phyloP scores from a whole-genome alignment of 2,888 invertebrate genomes.

The Caenorhabditis sp. region DNA sequence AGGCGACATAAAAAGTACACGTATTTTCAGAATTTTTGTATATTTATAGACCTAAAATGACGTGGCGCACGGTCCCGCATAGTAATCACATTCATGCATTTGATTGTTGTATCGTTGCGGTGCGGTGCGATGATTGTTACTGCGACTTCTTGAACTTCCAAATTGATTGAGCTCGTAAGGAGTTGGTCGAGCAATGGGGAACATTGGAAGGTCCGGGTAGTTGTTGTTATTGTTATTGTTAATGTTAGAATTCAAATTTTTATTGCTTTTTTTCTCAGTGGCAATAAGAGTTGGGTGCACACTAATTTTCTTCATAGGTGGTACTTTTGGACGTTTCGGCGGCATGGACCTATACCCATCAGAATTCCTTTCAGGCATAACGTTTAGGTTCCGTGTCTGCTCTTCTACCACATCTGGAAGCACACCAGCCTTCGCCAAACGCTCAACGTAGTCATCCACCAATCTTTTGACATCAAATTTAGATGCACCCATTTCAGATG shows the following conservation, averaged over 20 bases:
- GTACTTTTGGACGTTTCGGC: conserved; percentile 21
- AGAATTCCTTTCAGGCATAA: neutral
- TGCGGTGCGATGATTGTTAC: conserved; percentile 7
- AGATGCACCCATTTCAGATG: conserved; percentile 49
- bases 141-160: neutral
- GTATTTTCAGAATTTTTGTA: neutral
- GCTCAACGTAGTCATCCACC: conserved; percentile 51
- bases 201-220: conserved; percentile 21
- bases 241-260: too few relatives aligned
- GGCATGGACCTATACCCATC: conserved; percentile 22
- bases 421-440: conserved; percentile 38
- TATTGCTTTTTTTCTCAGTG: conserved; percentile 4
- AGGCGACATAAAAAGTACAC: neutral
- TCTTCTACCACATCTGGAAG: conserved; percentile 37
- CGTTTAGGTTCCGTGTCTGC: neutral
- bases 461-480: conserved; percentile 53
- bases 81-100: conserved; percentile 36
- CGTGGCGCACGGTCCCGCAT: conserved; percentile 38
- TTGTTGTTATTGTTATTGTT: conserved; percentile 5
- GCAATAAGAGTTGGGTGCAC: conserved; percentile 31
- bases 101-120: conserved; percentile 13
- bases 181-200: conserved; percentile 37
- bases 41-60: conserved; percentile 13
- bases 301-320: neutral
- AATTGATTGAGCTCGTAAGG: conserved; percentile 20